A percentile compares a stretch with the other conserved stretches of the same genome.
Evolutionary conservation across 2,888 invertebrate species (phyloP).

Genomic region (Aphelenchoides bicaudatus): DNA sequence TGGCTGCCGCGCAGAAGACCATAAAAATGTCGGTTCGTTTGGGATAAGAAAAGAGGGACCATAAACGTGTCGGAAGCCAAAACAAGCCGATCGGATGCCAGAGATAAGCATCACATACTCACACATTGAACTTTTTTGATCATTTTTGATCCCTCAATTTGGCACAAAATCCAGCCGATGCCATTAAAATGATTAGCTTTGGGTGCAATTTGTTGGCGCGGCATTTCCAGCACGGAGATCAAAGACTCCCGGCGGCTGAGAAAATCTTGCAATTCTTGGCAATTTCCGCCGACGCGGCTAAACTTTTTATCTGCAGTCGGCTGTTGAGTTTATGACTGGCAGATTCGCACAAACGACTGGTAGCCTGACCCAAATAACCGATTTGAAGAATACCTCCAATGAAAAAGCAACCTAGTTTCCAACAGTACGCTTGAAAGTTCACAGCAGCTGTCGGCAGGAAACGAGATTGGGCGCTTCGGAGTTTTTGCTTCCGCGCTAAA

Average conservation of each 20-base stretch:
- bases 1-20: slow-evolving; percentile 10
- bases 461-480: not conserved
- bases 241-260: too few species aligned
- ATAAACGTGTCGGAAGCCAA: slow-evolving; percentile 12
- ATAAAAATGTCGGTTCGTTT: slow-evolving; percentile 7
- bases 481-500: slow-evolving; percentile 6
- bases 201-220: too few species aligned
- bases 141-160: too few species aligned
- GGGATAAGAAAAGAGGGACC: not conserved
- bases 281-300: too few species aligned
- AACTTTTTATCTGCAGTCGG: too few species aligned
- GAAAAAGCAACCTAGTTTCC: not conserved
- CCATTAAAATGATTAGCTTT: too few species aligned
- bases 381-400: too few species aligned
- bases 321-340: slow-evolving; percentile 9
- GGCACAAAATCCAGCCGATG: too few species aligned
- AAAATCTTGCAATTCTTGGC: too few species aligned
- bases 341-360: too few species aligned
- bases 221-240: too few species aligned
- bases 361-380: slow-evolving; percentile 9
- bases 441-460: slow-evolving; percentile 9
- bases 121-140: not conserved
- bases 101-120: not conserved
- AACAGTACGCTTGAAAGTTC: not conserved
- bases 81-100: slow-evolving; percentile 6